These are phyloP conservation scores for Palythoa grandiflora DNA, from an alignment of 92 coral and sea anemone genomes.

Conservation along the genomic window DNA sequence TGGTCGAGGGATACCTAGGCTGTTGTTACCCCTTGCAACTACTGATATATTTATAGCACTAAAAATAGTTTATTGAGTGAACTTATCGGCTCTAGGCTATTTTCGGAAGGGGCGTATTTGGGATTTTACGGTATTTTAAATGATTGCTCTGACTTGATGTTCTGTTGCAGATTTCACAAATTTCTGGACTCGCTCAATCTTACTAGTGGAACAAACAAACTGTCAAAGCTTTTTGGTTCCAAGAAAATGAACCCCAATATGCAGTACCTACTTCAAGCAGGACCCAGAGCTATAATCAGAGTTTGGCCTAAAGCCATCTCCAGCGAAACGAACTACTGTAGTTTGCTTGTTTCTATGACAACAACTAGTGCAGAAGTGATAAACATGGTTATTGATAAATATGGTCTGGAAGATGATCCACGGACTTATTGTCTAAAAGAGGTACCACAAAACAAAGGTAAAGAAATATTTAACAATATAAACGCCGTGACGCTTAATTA, in stretches of 20 bases:
- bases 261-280: constrained; percentile 92
- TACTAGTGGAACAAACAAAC: constrained; percentile 70
- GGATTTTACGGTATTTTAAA: background rate
- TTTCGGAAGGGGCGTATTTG: background rate
- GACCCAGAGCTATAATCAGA: constrained; percentile 94
- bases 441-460: constrained; percentile 72
- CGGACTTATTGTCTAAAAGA: constrained; percentile 87
- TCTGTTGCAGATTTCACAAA: constrained; percentile 68
- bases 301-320: constrained; percentile 92
- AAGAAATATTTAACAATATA: background rate
- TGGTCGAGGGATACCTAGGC: background rate
- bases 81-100: too few species aligned
- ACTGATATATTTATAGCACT: too few species aligned
- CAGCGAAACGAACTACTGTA: constrained; percentile 90
- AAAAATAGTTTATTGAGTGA: too few species aligned
- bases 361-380: constrained; percentile 88
- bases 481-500: too few species aligned
- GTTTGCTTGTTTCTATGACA: constrained; percentile 92
- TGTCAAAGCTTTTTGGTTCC: constrained; percentile 80
- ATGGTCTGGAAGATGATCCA: constrained; percentile 85
- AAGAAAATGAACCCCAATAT: constrained; percentile 91
- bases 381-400: constrained; percentile 92
- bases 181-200: constrained; percentile 83
- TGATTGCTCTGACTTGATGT: background rate
- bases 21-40: background rate